Percentiles rank a stretch among this genome's conserved stretches.
These are phyloP conservation scores for Stictocephala bisonia DNA, from an alignment of 2,888 invertebrate species.

Conservation along the genomic window DNA sequence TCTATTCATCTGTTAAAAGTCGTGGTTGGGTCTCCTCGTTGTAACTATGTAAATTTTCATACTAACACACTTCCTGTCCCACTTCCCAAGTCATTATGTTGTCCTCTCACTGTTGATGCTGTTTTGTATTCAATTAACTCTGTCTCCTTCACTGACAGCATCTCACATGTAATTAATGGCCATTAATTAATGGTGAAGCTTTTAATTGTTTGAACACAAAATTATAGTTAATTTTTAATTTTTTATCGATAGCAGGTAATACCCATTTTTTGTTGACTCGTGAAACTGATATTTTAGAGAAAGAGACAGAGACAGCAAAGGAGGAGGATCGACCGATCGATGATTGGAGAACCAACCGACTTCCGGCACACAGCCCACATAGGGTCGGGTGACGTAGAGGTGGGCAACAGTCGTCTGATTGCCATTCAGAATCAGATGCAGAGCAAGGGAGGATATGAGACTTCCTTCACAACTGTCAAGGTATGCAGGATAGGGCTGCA, in stretches of 20 bases:
- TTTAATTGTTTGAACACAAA: neutral
- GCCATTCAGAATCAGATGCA: conserved; percentile 95
- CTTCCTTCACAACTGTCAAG: conserved; percentile 72
- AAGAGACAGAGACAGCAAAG: conserved; percentile 72
- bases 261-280: neutral
- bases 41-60: no score
- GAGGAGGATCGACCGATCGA: conserved; percentile 76
- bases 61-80: no score
- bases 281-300: conserved; percentile 60
- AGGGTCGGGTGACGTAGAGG: conserved; percentile 89
- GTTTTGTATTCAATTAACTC: no score
- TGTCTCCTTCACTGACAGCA: no score
- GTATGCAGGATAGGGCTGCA: no score
- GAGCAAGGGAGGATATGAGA: conserved; percentile 94
- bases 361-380: conserved; percentile 95
- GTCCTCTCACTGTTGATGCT: no score
- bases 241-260: neutral
- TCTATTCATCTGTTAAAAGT: no score
- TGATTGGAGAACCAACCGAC: conserved; percentile 96
- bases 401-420: conserved; percentile 83
- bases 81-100: no score
- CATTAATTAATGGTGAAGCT: no score
- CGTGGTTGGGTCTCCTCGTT: no score
- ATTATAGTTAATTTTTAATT: neutral
- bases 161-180: no score